Percentiles rank a stretch among this genome's conserved stretches.
These are phyloP conservation scores for Allobates femoralis DNA, from an alignment of 2,797 vertebrate species.

Conservation along the genomic window DNA sequence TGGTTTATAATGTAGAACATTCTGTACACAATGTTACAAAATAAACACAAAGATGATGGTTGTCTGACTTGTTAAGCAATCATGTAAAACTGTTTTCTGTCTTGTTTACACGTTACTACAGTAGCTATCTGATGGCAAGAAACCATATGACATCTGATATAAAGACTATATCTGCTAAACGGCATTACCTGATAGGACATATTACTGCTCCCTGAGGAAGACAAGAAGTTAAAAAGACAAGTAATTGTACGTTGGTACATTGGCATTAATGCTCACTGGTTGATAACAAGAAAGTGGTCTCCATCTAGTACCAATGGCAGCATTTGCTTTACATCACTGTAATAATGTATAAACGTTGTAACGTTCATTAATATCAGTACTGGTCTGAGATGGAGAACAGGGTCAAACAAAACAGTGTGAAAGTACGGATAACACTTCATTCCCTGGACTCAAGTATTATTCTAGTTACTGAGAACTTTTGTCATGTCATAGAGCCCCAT, in stretches of 20 bases:
- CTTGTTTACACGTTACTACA: neutral
- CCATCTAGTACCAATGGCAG: neutral
- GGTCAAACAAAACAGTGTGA: neutral
- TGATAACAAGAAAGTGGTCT: neutral
- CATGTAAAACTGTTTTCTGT: neutral
- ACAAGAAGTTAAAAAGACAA: neutral
- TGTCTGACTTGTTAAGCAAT: neutral
- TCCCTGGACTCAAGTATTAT: neutral
- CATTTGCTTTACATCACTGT: neutral
- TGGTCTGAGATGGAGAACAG: neutral
- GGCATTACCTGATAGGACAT: neutral
- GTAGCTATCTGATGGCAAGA: constrained; percentile 13
- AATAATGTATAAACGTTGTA: neutral
- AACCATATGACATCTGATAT: neutral
- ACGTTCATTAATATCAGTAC: neutral
- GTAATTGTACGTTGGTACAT: neutral
- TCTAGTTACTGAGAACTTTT: neutral
- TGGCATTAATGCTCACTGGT: neutral
- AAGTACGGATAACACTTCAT: neutral
- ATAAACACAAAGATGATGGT: neutral
- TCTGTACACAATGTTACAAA: neutral
- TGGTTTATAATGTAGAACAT: neutral
- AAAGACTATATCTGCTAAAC: neutral
- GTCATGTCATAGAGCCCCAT: neutral
- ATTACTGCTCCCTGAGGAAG: neutral